phyloP scores from a whole-genome alignment of 2,888 invertebrate species.

The Limnephilus marmoratus region DNA sequence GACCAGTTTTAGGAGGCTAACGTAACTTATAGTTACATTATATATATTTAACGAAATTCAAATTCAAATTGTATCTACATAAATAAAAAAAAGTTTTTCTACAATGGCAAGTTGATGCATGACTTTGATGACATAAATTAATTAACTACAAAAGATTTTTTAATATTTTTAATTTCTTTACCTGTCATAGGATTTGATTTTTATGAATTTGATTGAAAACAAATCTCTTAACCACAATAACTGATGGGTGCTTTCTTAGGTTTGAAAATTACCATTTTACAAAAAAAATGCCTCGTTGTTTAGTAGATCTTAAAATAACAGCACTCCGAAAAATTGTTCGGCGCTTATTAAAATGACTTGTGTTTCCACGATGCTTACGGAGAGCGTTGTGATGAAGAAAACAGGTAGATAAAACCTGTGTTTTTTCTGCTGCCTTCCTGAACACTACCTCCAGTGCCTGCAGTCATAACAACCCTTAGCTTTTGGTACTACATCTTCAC shows the following conservation, averaged over 20 bases:
- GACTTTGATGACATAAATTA: too few relatives aligned
- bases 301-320: not conserved
- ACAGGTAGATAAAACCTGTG: not conserved
- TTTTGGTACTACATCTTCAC: constrained; percentile 10
- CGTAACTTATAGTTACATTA: too few relatives aligned
- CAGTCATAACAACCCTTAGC: constrained; percentile 1
- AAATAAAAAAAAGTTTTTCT: too few relatives aligned
- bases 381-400: not conserved
- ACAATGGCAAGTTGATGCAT: too few relatives aligned
- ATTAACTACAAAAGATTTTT: too few relatives aligned
- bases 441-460: not conserved
- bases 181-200: too few relatives aligned
- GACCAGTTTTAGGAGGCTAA: too few relatives aligned
- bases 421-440: not conserved
- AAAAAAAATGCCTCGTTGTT: not conserved
- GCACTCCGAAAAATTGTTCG: constrained; percentile 3
- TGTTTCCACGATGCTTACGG: not conserved
- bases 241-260: not conserved
- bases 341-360: constrained; percentile 8
- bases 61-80: too few relatives aligned
- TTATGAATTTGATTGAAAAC: too few relatives aligned
- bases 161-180: too few relatives aligned
- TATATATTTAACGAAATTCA: too few relatives aligned
- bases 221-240: too few relatives aligned
- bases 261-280: not conserved